Conservation (phyloP, 2,797 vertebrate genomes). For the Alauda arvensis region DNA sequence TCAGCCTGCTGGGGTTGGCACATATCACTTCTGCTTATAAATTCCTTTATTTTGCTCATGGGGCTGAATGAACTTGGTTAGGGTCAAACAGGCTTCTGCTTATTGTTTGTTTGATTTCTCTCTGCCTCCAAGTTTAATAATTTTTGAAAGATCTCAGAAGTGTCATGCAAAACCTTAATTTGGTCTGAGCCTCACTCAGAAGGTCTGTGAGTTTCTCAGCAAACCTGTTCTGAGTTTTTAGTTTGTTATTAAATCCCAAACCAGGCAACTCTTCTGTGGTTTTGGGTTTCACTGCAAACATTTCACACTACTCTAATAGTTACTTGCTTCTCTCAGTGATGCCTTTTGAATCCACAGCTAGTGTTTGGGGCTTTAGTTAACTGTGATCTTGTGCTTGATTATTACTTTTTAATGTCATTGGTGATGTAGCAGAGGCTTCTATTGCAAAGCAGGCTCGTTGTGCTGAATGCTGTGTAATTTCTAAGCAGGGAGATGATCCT, state of each 20-base stretch:
- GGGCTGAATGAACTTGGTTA: neutral
- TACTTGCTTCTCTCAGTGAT: conserved; percentile 11
- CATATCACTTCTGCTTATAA: neutral
- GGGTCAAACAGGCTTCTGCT: conserved; percentile 30
- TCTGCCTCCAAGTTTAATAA: neutral
- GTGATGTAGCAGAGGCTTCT: neutral
- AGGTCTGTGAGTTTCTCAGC: conserved; percentile 16
- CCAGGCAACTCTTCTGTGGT: conserved; percentile 39
- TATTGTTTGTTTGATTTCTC: conserved; percentile 23
- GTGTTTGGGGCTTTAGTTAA: conserved; percentile 12
- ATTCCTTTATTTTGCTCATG: conserved; percentile 31
- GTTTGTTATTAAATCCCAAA: conserved; percentile 46
- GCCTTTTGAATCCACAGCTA: conserved; percentile 12
- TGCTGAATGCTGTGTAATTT: neutral
- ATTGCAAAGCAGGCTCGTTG: neutral
- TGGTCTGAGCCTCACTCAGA: neutral
- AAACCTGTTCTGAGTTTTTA: conserved; percentile 48
- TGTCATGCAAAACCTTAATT: conserved; percentile 10
- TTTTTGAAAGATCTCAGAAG: conserved; percentile 11
- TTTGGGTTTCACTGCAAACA: conserved; percentile 48
- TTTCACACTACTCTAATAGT: conserved; percentile 27
- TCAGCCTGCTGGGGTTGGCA: neutral
- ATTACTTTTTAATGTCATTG: neutral
- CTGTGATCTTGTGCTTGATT: neutral
- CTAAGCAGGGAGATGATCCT: neutral